A percentile compares a stretch with the other conserved stretches of the same genome.
These are phyloP conservation scores for Synaphobranchus kaupii DNA, from an alignment of 2,797 vertebrate genomes.

Conservation along the genomic window DNA sequence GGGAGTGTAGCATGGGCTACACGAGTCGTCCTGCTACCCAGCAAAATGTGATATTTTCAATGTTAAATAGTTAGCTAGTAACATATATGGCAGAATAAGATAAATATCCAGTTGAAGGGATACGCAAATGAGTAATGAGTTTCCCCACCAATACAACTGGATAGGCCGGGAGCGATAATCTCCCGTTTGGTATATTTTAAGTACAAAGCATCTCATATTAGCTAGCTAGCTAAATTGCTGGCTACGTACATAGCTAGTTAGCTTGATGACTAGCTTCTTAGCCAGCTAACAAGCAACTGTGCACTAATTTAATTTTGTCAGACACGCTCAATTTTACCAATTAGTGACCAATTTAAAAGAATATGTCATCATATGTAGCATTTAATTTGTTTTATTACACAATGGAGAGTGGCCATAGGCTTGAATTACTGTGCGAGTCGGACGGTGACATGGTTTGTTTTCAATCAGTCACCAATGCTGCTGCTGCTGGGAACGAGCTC, in stretches of 20 bases:
- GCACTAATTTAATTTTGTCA: neutral
- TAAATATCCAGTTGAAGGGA: neutral
- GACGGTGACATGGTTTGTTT: slow-evolving; percentile 67
- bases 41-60: slow-evolving; percentile 13
- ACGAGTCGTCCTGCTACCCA: slow-evolving; percentile 2
- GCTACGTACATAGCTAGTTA: slow-evolving; percentile 29
- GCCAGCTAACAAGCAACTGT: slow-evolving; percentile 55
- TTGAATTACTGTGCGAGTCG: neutral
- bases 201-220: slow-evolving; percentile 27
- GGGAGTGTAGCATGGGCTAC: slow-evolving; percentile 9
- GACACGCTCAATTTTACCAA: neutral
- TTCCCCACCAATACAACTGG: neutral
- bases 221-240: slow-evolving; percentile 32
- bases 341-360: neutral
- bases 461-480: slow-evolving; percentile 46
- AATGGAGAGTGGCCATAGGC: neutral
- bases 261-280: slow-evolving; percentile 54
- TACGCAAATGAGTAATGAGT: neutral
- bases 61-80: neutral
- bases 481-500: neutral
- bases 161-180: neutral
- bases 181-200: slow-evolving; percentile 10
- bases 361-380: neutral
- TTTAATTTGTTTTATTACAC: neutral
- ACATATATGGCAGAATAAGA: neutral